A percentile compares a stretch with the other conserved stretches of the same genome.
These are phyloP conservation scores for Mormyrus lacerda DNA, from an alignment of 2,113 vertebrate species.

Conservation along the genomic window DNA sequence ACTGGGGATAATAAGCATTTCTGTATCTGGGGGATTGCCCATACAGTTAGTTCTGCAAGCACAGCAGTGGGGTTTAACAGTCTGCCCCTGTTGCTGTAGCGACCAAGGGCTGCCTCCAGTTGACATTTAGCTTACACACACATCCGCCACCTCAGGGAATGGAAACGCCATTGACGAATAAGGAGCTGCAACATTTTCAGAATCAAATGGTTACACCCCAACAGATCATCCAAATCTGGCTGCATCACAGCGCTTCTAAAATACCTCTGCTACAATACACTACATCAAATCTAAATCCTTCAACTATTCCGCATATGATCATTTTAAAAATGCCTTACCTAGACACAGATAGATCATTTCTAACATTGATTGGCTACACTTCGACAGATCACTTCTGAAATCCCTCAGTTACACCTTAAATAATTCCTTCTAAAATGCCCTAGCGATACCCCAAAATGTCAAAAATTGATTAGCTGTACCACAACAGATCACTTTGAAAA, in stretches of 20 bases:
- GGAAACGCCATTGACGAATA: not conserved
- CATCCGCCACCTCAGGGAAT: not conserved
- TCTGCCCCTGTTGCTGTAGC: constrained; percentile 11
- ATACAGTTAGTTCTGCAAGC: not conserved
- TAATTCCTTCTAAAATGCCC: not conserved
- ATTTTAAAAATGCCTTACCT: not conserved
- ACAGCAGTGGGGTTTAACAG: not conserved
- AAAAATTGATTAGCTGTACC: not conserved
- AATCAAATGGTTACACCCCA: not conserved
- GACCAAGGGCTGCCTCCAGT: not conserved
- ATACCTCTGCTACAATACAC: not conserved
- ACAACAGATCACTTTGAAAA: not conserved
- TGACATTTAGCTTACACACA: constrained; percentile 6
- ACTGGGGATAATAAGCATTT: not conserved
- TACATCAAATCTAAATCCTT: not conserved
- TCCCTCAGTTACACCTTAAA: not conserved
- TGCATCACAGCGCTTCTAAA: not conserved
- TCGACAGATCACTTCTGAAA: not conserved
- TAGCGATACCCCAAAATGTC: not conserved
- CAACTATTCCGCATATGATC: not conserved
- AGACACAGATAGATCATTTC: not conserved
- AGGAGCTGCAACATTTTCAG: not conserved
- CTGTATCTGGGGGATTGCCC: not conserved
- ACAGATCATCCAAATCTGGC: not conserved
- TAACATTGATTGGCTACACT: not conserved